These are phyloP conservation scores for Sphaerodactylus townsendi DNA, from an alignment of 2,113 vertebrate genomes.

Conservation along the genomic window DNA sequence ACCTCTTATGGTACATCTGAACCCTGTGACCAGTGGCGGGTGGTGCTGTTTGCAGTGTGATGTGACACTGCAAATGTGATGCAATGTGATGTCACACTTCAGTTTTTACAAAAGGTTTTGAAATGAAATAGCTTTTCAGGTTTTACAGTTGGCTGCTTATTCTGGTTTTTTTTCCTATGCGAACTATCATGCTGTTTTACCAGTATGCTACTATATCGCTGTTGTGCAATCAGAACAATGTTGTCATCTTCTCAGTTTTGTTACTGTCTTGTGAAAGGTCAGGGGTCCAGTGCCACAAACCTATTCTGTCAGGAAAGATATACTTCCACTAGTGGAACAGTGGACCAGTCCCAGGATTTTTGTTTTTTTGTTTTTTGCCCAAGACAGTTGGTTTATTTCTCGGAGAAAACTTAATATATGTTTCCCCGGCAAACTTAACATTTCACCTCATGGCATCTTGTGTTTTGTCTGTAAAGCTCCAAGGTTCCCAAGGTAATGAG, in stretches of 20 bases:
- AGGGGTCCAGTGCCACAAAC: background rate
- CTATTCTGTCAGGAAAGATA: too few relatives aligned
- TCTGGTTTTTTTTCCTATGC: background rate
- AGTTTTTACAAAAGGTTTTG: too few relatives aligned
- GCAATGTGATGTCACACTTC: too few relatives aligned
- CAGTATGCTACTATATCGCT: too few relatives aligned
- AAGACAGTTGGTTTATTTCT: background rate
- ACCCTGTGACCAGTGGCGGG: too few relatives aligned
- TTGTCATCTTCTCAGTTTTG: background rate
- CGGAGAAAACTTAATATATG: background rate
- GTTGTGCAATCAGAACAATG: background rate
- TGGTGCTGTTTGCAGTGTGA: too few relatives aligned
- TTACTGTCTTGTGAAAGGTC: background rate
- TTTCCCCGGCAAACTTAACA: background rate
- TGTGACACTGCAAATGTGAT: too few relatives aligned
- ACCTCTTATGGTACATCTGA: conserved; percentile 15
- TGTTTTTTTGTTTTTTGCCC: too few relatives aligned
- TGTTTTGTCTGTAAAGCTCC: conserved; percentile 79
- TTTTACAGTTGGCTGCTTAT: background rate
- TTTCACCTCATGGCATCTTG: background rate
- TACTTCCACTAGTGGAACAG: too few relatives aligned
- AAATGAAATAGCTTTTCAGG: background rate
- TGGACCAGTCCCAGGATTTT: too few relatives aligned
- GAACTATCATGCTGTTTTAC: background rate
- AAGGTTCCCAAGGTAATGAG: conserved; percentile 82